A percentile compares a stretch with the other conserved stretches of the same genome.
Conservation (phyloP, 2,113 vertebrate species). For the Macquaria ambigua region DNA sequence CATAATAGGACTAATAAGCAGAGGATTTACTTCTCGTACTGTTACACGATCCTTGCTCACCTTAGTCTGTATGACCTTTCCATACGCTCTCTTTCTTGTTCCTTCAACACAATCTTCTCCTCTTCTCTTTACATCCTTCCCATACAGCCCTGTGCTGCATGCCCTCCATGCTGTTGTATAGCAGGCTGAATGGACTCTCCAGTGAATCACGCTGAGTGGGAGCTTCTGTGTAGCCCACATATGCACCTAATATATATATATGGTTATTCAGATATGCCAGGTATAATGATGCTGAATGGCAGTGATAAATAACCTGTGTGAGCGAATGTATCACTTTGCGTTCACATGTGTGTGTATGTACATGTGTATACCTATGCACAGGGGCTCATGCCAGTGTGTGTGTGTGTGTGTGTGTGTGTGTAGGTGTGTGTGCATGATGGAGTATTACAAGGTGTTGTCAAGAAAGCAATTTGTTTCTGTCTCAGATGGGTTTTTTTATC, state of each 20-base stretch:
- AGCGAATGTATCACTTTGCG: slow-evolving; percentile 48
- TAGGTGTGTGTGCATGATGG: slow-evolving; percentile 68
- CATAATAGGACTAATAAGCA: slow-evolving; percentile 24
- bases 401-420: slow-evolving; percentile 28
- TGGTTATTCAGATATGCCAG: slow-evolving; percentile 65
- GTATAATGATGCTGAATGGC: slow-evolving; percentile 71
- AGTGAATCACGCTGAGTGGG: slow-evolving; percentile 41
- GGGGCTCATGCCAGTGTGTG: slow-evolving; percentile 10
- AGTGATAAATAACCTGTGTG: slow-evolving; percentile 75
- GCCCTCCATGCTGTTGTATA: slow-evolving; percentile 33
- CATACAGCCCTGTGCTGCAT: too few relatives aligned
- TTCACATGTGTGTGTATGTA: slow-evolving; percentile 19
- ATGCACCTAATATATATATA: slow-evolving; percentile 63
- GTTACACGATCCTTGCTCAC: slow-evolving; percentile 43
- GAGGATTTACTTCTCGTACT: slow-evolving; percentile 44
- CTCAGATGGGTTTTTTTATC: slow-evolving; percentile 78
- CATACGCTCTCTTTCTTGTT: slow-evolving; percentile 19
- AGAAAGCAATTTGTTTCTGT: slow-evolving; percentile 84
- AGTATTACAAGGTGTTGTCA: slow-evolving; percentile 83
- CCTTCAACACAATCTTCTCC: slow-evolving; percentile 37
- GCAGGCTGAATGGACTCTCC: slow-evolving; percentile 32
- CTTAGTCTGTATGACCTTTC: slow-evolving; percentile 63
- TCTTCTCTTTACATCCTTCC: slow-evolving; percentile 36
- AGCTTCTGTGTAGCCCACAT: slow-evolving; percentile 34
- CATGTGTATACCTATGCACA: slow-evolving; percentile 8